Evolutionary conservation across 2,797 vertebrate genomes (phyloP).

Genomic region (Coregonus suidteri): DNA sequence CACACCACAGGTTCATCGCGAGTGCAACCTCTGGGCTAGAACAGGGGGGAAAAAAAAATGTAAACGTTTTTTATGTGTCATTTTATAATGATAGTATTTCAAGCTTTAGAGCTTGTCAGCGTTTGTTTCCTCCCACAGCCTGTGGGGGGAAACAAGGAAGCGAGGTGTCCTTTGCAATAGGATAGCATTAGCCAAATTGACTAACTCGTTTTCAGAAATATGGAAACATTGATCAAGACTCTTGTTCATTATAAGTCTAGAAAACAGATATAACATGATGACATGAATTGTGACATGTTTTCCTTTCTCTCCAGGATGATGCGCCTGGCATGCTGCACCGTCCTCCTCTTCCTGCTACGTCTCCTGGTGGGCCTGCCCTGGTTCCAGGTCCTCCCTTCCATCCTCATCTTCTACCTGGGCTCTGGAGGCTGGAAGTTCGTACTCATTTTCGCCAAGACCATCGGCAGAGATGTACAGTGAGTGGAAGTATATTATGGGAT

Average conservation of each 20-base stretch:
- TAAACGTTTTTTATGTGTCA: not conserved
- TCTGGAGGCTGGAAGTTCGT: conserved; percentile 90
- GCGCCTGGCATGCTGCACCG: conserved; percentile 82
- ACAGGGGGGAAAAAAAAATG: not conserved
- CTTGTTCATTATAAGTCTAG: too few relatives aligned
- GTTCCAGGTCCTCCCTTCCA: conserved; percentile 83
- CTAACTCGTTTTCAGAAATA: too few relatives aligned
- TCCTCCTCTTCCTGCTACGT: conserved; percentile 83
- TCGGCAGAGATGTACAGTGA: conserved; percentile 89
- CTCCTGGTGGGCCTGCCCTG: conserved; percentile 85
- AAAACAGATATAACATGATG: not conserved
- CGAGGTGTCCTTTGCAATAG: too few relatives aligned
- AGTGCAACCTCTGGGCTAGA: not conserved
- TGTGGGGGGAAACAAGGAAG: too few relatives aligned
- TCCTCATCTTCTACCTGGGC: conserved; percentile 88
- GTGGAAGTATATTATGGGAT: conserved; percentile 49
- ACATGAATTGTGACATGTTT: conserved; percentile 12
- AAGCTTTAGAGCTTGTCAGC: too few relatives aligned
- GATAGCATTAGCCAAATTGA: too few relatives aligned
- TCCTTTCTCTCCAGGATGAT: conserved; percentile 80
- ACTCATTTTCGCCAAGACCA: conserved; percentile 84
- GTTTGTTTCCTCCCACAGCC: too few relatives aligned
- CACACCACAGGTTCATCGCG: not conserved
- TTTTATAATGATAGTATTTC: too few relatives aligned
- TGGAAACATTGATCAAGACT: too few relatives aligned